A percentile compares a stretch with the other conserved stretches of the same genome.
Conservation (phyloP, 2,113 vertebrate genomes). For the Pholis gunnellus region DNA sequence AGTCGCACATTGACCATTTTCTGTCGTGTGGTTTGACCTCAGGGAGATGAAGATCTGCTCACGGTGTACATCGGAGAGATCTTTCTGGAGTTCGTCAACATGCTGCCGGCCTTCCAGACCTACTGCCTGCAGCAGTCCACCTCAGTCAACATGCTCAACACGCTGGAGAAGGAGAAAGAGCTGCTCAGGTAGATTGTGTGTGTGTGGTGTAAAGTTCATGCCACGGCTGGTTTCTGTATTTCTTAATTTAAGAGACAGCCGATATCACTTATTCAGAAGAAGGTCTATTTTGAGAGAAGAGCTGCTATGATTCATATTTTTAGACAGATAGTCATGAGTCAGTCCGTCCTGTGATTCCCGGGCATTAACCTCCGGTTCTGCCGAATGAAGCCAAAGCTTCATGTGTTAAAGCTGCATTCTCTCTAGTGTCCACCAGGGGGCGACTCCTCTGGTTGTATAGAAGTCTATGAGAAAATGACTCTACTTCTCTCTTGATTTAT, state of each 20-base stretch:
- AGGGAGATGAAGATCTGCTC: constrained; percentile 92
- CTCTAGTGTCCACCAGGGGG: background rate
- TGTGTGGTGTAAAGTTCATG: constrained; percentile 37
- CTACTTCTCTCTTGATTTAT: no score
- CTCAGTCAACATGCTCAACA: constrained; percentile 91
- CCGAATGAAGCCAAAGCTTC: background rate
- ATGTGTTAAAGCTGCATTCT: background rate
- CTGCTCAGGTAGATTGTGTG: constrained; percentile 87
- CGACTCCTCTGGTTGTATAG: background rate
- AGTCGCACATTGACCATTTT: background rate
- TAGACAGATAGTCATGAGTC: constrained; percentile 55
- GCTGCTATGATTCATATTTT: constrained; percentile 68
- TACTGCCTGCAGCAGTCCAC: constrained; percentile 94
- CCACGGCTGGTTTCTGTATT: constrained; percentile 44
- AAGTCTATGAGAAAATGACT: background rate
- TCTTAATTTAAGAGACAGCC: constrained; percentile 68
- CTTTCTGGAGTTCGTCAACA: constrained; percentile 94
- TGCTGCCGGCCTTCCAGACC: constrained; percentile 95
- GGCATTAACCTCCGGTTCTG: background rate
- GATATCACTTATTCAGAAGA: constrained; percentile 76
- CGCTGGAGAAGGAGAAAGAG: constrained; percentile 94
- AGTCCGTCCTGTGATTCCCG: constrained; percentile 26
- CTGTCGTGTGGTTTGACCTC: constrained; percentile 44
- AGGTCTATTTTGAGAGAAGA: constrained; percentile 66
- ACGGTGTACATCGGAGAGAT: constrained; percentile 92